Base-by-base conservation (phyloP, 2,888 invertebrate species). In the Nyleta sp. region DNA sequence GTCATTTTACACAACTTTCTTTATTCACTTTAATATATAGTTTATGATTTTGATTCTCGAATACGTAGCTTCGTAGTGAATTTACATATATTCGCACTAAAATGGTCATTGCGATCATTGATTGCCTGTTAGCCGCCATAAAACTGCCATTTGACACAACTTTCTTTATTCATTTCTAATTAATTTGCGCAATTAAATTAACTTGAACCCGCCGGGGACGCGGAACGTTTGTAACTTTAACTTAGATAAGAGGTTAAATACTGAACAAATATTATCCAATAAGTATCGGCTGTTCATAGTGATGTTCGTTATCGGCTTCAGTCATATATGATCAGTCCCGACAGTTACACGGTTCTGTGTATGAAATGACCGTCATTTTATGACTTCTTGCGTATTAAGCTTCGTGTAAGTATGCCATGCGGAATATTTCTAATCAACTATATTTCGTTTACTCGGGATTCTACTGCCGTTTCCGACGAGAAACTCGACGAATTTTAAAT, bases 341-440 rank as follows among this genome's bases (percentile, higher is more conserved):
- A 53, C 53, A 44, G 65, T 22, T 28, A 46, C 40, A 48, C 48
- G 57, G 57, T 70, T 60, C 57, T 70, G 70, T 60, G n/a, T 7
- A 42, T 40, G n/a, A 31, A 70, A 67, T 46, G 67, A 53, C 28
- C 55, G 46, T 67, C 67, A 55, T 46, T 68, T 68, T 68, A 68
- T 38, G 68, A 38, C 60, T 15, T 24, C 52, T 71, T 44, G 33
- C 71, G 60, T 60, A 71, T 60, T 71, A 60, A 60, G 53, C 40
- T 71, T 60, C 53, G 42, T 50, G 20, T 42, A 48, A 57, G 59
- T 57, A 17, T 42, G 65, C 62, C 62, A 15, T 48, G 22, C 64
- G 35, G 64, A 38, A 64, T 40, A 28, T 38, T 10, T 15, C 50
- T 48, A 46, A 64, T 52, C 64, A 64, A 52, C 52, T 40, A 22